Evolutionary conservation across 1,140 invertebrate genomes (phyloP), one percentile per base, ranked within the genome.

Genomic region (Neoseiulus cucumeris): DNA sequence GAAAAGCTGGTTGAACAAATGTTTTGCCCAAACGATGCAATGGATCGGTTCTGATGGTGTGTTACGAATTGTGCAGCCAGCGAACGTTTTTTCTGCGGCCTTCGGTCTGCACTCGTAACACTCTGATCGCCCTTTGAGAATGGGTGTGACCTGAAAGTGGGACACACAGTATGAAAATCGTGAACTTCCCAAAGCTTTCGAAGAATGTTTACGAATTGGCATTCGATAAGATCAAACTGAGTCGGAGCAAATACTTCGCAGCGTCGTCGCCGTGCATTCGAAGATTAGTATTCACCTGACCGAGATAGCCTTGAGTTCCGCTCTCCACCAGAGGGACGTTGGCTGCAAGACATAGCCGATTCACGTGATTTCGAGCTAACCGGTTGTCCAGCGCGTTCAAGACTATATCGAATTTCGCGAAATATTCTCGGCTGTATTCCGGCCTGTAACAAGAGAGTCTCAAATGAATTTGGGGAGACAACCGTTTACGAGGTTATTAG

Each of bases 11-110:
- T 97, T 98, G 75, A 98, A 98, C 17, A 99, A 80, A 82, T 96
- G 91, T 76, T 99, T 99, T 0, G 92, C 87, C 96, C 96, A 99
- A 2, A 98, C 91, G 71, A 99, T 93, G 74, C 96, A 99, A 76
- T 99, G 96, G 70, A 99, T 95, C 0, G 91, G 89, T 75, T 98
- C 93, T 14, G 92, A 96, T n/a, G 96, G 96, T 5, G 96, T 99
- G 73, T 99, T 99, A 55, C 96, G 81, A 70, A 99, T 99, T 0
- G 96, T 99, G 76, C 96, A 99, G 1, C 91, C 91, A 1, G 96
- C 93, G 77, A 86, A 99, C 12, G 87, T 87, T 76, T 93, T 94
- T 72, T 92, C 88, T 47, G 84, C 80, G 39, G 87, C 83, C 76
- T 94, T 92, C 0, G 91, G 89, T 66, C 85, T 84, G 75, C 95